Base-by-base conservation (phyloP, 2,113 vertebrate species). In the Halichoerus grypus region DNA sequence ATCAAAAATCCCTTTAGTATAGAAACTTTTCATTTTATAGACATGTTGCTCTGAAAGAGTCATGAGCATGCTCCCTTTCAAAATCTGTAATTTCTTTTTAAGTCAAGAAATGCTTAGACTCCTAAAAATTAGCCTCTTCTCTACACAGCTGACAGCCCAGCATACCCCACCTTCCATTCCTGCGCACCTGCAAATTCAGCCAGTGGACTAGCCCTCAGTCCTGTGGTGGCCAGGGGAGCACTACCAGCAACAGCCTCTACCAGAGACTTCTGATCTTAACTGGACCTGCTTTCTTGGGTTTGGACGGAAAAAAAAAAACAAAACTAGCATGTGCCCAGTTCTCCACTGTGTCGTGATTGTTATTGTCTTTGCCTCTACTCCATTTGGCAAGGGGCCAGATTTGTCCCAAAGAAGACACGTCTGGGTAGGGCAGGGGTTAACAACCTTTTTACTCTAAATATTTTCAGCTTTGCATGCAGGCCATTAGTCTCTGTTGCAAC, bases 1-100 rank as follows among this genome's bases (percentile, higher is more conserved):
- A 97, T 91, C 81, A 91, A 93, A 91, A 63, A 84, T 14, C 63
- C 39, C 31, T 67, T 89, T 51, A 51, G 85, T 89, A 65, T 28
- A 88, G 94, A 91, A 77, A 67, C 65, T 12, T 85, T 92, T 74
- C 28, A 4, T 72, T 88, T 55, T 69, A 46, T 55, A n/a, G 79
- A 92, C 36, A 65, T 76, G 57, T 51, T 65, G 72, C 88, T 96
- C 57, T 91, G 55, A 91, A 76, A 92, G 81, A 92, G 13, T 84
- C 89, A 82, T 7, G n/a, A 88, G n/a, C 77, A 33, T 71, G 19
- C 55, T 88, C 67, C 71, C 51, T 80, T 92, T 55, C 61, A 92
- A 89, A 72, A 49, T 87, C 31, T 42, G 57, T 76, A 21, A 42
- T 3, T 61, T 26, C 42, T 85, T n/a, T 61, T 31, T 8, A 92